Conservation (phyloP, 2,797 vertebrate genomes). For the Thalassophryne amazonica region DNA sequence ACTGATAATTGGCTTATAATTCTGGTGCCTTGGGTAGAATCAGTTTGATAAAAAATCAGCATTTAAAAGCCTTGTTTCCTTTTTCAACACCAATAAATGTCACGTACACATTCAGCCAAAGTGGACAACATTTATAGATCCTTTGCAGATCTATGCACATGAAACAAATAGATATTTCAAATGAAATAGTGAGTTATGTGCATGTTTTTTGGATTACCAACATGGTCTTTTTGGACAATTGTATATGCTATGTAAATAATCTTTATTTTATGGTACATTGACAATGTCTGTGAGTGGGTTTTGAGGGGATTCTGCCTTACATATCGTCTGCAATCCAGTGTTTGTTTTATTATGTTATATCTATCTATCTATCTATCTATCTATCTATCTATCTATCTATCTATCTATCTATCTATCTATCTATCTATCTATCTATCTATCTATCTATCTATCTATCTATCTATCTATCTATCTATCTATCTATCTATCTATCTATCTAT, state of each 20-base stretch:
- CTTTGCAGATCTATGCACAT: slow-evolving; percentile 71
- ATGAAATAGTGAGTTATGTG: slow-evolving; percentile 79
- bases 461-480: slow-evolving; percentile 43
- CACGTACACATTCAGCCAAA: slow-evolving; percentile 68
- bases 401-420: slow-evolving; percentile 41
- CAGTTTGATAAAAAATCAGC: background rate
- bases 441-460: slow-evolving; percentile 41
- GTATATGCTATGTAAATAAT: slow-evolving; percentile 86
- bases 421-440: slow-evolving; percentile 32
- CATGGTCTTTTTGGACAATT: slow-evolving; percentile 78
- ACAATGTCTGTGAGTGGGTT: slow-evolving; percentile 50
- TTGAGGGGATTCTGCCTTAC: slow-evolving; percentile 48
- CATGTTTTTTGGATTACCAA: slow-evolving; percentile 76
- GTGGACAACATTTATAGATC: slow-evolving; percentile 77
- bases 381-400: slow-evolving; percentile 29
- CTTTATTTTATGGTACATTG: slow-evolving; percentile 71
- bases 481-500: slow-evolving; percentile 30
- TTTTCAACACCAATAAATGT: slow-evolving; percentile 20
- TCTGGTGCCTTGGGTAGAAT: slow-evolving; percentile 28
- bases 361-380: slow-evolving; percentile 44
- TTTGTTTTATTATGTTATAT: slow-evolving; percentile 65
- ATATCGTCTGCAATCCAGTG: slow-evolving; percentile 56
- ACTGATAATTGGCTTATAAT: slow-evolving; percentile 1
- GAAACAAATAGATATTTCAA: slow-evolving; percentile 77
- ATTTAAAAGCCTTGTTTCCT: background rate